Evolutionary conservation across 2,113 vertebrate genomes (phyloP), one percentile per base, ranked within the genome.

Genomic region (Pteropus alecto): DNA sequence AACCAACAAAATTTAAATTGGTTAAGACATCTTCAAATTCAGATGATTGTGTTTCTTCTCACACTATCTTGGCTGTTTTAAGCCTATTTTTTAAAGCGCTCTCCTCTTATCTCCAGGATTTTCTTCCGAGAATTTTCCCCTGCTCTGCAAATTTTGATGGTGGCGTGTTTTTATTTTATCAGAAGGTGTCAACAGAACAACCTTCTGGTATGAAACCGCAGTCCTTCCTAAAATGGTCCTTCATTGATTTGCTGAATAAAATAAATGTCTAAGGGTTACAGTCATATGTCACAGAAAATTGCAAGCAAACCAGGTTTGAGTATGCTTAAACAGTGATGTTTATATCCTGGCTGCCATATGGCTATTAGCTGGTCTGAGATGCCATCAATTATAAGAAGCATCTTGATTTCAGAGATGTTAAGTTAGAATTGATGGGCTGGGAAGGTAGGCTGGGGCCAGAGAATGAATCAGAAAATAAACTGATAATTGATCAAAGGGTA

Each of bases 101-200:
- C 79, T 84, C 51, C 61, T 93, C 22, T 67, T 90, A 84, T 58
- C 54, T 46, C 58, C 43, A 90, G 70, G 83, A 43, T 96, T 95
- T 92, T 96, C 43, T 94, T 81, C 58, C 56, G 93, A 60, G 81
- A 89, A n/a, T 94, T 95, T 77, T 93, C 56, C 85, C n/a, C 38
- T 19, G 84, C 43, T 94, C 43, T 94, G 56, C 51, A 95, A 83
- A 15, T 83, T 76, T 94, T 89, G 73, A 60, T 96, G 56, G 35
- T 93, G 43, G 35, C 89, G 58, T 43, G 65, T 97, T 35, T 94
- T 96, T 92, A 89, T 96, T 97, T 92, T 95, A 90, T 97, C 84
- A 95, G 91, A 94, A 96, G 82, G 83, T 95, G 70, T 92, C 38
- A 78, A 78, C 78, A 90, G 48, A 70, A 82, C 60, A 68, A 48